phyloP scores from a whole-genome alignment of 2,888 invertebrate genomes.

The Cantharis flavilabris region DNA sequence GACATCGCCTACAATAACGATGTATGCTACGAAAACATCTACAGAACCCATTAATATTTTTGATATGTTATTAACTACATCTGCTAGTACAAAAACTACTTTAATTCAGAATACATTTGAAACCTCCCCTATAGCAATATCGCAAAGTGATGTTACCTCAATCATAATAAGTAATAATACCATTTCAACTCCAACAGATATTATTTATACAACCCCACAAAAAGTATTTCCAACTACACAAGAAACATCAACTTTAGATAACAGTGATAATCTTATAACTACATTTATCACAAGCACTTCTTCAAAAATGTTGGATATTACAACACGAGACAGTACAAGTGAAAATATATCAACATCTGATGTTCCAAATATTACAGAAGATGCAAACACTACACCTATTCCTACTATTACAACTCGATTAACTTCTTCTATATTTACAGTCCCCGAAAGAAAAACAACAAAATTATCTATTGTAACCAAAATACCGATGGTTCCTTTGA shows the following conservation, averaged over 20 bases:
- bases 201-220: neutral
- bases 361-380: neutral
- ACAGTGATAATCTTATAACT: slow-evolving; percentile 22
- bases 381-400: neutral
- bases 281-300: neutral
- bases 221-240: slow-evolving; percentile 5
- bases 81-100: neutral
- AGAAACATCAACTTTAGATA: slow-evolving; percentile 44
- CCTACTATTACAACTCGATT: neutral
- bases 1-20: neutral
- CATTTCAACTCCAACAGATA: neutral
- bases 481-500: neutral
- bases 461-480: neutral
- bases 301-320: slow-evolving; percentile 51
- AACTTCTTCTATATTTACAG: neutral
- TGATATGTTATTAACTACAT: neutral
- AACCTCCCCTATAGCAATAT: neutral
- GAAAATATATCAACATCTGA: neutral
- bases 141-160: neutral
- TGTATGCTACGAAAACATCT: neutral
- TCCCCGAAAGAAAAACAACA: neutral
- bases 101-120: neutral
- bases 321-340: neutral
- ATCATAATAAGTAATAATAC: neutral
- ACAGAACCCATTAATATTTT: neutral